These are phyloP conservation scores for Noctilio leporinus DNA, from an alignment of 2,113 vertebrate genomes.

Conservation along the genomic window DNA sequence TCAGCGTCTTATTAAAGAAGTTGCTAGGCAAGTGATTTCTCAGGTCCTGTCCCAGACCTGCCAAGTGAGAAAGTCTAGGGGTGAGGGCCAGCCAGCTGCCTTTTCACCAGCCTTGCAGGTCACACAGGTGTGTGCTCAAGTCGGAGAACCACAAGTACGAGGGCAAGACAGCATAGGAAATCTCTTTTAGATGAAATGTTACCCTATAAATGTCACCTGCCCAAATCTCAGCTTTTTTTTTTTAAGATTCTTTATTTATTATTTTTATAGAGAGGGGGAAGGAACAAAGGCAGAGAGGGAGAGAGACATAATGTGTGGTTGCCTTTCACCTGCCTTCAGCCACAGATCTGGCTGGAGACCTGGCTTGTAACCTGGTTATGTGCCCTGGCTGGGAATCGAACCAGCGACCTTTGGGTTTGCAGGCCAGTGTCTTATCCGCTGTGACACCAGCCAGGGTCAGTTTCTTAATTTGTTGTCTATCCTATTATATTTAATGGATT, in stretches of 20 bases:
- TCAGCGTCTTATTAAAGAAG: background rate
- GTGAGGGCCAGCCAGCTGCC: background rate
- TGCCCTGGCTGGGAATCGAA: no score
- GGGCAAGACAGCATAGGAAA: background rate
- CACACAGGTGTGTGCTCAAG: accelerated
- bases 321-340: no score
- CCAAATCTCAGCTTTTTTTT: background rate
- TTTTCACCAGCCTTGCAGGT: background rate
- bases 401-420: no score
- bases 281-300: no score
- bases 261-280: no score
- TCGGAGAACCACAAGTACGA: background rate
- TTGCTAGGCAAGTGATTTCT: background rate
- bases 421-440: no score
- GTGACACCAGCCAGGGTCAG: no score
- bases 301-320: no score
- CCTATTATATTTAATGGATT: background rate
- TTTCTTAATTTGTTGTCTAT: background rate
- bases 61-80: background rate
- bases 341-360: no score
- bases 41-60: background rate
- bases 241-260: no score
- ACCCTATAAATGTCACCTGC: background rate
- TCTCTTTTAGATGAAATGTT: background rate
- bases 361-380: no score